These are phyloP conservation scores for Corella eumyota DNA, from an alignment of 23 tunicate genomes.

Conservation along the genomic window DNA sequence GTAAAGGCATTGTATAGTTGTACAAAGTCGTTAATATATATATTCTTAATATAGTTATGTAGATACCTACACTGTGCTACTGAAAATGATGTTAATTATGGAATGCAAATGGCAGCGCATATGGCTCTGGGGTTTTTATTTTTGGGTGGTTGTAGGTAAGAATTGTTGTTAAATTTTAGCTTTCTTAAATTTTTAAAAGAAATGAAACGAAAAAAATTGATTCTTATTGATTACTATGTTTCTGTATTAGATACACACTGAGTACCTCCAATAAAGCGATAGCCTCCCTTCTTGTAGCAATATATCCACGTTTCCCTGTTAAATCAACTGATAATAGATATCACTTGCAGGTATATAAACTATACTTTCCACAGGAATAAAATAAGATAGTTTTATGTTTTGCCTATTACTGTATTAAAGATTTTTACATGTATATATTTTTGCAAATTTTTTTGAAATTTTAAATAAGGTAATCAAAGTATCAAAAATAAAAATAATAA, in stretches of 20 bases:
- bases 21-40: background rate
- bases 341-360: slow-evolving; percentile 46
- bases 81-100: slow-evolving; percentile 59
- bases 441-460: no score
- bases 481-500: no score
- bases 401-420: background rate
- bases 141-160: slow-evolving; percentile 85
- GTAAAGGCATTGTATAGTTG: background rate
- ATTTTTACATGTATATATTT: background rate
- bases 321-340: slow-evolving; percentile 55
- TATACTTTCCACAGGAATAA: background rate
- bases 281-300: slow-evolving; percentile 59
- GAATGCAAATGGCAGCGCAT: slow-evolving; percentile 86
- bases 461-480: no score
- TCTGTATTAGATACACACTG: slow-evolving; percentile 40
- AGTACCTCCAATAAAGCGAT: slow-evolving; percentile 55
- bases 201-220: background rate
- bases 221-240: background rate
- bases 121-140: slow-evolving; percentile 92
- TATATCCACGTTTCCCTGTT: slow-evolving; percentile 69
- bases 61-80: slow-evolving; percentile 50
- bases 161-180: background rate
- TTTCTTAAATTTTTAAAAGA: background rate
- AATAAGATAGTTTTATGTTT: background rate
- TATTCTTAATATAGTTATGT: slow-evolving; percentile 34